phyloP scores from a whole-genome alignment of 2,113 vertebrate species.

The Baryphthengus martii region DNA sequence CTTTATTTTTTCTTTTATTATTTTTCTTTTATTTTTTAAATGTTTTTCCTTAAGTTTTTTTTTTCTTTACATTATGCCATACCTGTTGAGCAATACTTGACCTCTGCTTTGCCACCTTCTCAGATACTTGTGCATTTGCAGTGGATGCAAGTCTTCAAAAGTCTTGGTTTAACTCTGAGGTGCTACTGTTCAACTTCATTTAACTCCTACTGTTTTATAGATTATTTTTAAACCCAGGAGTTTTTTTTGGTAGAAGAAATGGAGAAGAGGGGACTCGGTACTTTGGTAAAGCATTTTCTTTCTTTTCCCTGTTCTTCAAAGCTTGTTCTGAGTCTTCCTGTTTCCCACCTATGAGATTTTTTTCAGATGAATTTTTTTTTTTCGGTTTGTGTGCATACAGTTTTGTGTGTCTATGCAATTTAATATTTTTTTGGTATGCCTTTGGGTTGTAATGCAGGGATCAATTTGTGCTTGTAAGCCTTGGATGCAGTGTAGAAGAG shows the following conservation, averaged over 20 bases:
- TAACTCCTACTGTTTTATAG: not conserved
- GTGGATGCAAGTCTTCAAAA: not conserved
- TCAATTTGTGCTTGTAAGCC: not conserved
- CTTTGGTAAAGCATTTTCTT: not conserved
- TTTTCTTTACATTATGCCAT: not conserved
- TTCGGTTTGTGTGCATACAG: not conserved
- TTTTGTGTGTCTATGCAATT: not conserved
- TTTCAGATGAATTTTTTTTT: not conserved
- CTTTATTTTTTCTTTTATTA: no score
- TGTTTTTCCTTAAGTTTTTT: no score
- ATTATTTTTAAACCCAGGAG: not conserved
- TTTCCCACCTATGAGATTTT: not conserved
- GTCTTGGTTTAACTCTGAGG: not conserved
- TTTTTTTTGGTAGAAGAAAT: not conserved
- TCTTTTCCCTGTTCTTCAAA: not conserved
- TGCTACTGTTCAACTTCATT: not conserved
- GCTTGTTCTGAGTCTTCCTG: not conserved
- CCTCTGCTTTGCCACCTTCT: rapidly evolving
- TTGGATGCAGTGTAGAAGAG: not conserved
- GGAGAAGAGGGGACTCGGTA: not conserved
- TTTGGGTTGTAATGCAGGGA: not conserved
- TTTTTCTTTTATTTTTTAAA: no score
- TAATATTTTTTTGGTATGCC: not conserved
- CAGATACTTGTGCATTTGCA: not conserved
- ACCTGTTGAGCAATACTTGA: not conserved